Conservation (phyloP, 2,113 vertebrate species). For the Ceyx margarethae region DNA sequence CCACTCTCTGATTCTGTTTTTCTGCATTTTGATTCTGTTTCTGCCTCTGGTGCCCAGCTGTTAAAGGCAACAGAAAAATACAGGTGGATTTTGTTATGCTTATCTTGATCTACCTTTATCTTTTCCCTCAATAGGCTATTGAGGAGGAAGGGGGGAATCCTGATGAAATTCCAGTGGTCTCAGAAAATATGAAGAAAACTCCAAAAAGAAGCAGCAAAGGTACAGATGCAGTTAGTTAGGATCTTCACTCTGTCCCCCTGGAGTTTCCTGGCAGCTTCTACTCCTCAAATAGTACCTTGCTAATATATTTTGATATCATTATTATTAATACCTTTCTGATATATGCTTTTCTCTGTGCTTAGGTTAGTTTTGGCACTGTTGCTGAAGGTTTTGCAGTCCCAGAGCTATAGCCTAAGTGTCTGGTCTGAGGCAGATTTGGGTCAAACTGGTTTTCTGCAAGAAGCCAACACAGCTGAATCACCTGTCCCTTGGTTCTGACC, state of each 20-base stretch:
- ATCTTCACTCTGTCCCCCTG: not conserved
- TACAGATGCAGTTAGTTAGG: constrained; percentile 44
- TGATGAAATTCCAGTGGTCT: constrained; percentile 80
- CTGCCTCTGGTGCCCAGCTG: not conserved
- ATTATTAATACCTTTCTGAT: not conserved
- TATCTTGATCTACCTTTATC: not conserved
- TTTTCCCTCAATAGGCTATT: constrained; percentile 78
- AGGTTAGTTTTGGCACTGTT: not conserved
- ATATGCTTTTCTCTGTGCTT: not conserved
- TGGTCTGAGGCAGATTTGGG: not conserved
- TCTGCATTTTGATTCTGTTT: not conserved
- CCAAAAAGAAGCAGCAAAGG: constrained; percentile 84
- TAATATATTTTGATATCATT: not conserved
- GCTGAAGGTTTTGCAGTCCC: not conserved
- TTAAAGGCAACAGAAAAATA: not conserved
- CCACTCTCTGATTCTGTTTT: not conserved
- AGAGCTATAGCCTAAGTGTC: not conserved
- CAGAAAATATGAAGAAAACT: constrained; percentile 80
- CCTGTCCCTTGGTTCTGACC: not conserved
- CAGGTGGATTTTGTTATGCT: not conserved
- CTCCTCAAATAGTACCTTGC: not conserved
- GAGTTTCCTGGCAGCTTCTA: not conserved
- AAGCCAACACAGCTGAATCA: not conserved
- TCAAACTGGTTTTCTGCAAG: not conserved
- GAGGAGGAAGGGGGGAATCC: constrained; percentile 93